These are phyloP conservation scores for Neopipo cinnamomea DNA, from an alignment of 2,113 vertebrate genomes.

Conservation along the genomic window DNA sequence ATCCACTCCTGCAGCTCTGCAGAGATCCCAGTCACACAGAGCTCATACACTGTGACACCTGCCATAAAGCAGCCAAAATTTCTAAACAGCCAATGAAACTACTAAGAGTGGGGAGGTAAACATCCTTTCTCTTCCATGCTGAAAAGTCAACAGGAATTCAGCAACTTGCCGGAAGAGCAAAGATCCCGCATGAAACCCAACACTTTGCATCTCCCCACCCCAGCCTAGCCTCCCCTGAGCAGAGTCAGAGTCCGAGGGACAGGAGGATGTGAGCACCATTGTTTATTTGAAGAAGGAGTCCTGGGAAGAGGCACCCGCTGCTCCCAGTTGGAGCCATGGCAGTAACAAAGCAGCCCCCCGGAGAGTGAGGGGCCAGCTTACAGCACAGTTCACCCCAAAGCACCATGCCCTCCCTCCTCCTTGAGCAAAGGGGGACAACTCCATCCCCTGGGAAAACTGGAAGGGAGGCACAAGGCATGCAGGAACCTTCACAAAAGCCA, in stretches of 20 bases:
- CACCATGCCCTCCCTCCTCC: background rate
- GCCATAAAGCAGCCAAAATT: background rate
- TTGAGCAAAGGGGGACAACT: background rate
- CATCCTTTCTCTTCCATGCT: rapidly evolving
- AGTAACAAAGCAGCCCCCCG: background rate
- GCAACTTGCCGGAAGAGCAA: background rate
- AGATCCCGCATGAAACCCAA: background rate
- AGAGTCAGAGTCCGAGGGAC: background rate
- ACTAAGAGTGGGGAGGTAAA: rapidly evolving
- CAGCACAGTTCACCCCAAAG: background rate
- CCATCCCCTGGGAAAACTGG: background rate
- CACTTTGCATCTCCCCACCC: background rate
- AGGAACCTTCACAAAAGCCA: background rate
- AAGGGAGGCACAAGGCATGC: background rate
- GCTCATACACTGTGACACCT: background rate
- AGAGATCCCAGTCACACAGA: rapidly evolving
- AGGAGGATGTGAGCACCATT: constrained; percentile 18
- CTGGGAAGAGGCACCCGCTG: background rate
- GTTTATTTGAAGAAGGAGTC: constrained; percentile 13
- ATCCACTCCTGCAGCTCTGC: background rate
- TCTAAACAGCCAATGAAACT: background rate
- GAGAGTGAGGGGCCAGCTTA: background rate
- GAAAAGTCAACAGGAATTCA: background rate
- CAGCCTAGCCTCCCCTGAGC: background rate
- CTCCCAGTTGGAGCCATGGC: background rate